phyloP scores from a whole-genome alignment of 2,888 invertebrate genomes.

The Chouioia cunea region DNA sequence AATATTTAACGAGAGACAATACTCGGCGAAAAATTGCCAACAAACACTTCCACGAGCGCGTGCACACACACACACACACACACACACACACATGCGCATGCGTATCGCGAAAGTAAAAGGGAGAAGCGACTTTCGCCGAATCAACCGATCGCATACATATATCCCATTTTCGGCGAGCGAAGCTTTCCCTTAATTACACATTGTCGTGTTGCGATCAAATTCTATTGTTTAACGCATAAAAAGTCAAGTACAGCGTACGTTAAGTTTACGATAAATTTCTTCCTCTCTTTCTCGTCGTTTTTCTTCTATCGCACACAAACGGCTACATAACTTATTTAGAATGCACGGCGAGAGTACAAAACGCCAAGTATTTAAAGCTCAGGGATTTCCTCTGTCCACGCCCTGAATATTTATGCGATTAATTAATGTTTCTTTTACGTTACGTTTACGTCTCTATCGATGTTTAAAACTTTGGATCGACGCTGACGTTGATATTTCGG shows the following conservation, averaged over 20 bases:
- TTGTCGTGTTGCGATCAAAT: too few relatives aligned
- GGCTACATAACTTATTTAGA: conserved; percentile 18
- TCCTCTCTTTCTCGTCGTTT: too few relatives aligned
- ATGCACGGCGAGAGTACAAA: conserved; percentile 12
- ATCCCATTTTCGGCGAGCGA: background rate
- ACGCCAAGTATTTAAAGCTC: conserved; percentile 40
- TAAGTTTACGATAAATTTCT: too few relatives aligned
- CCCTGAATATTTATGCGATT: conserved; percentile 1
- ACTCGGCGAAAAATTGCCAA: too few relatives aligned
- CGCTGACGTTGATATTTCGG: too few relatives aligned
- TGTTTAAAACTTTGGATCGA: too few relatives aligned
- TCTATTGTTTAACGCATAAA: background rate
- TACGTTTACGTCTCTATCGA: background rate
- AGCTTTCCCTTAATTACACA: conserved; percentile 30
- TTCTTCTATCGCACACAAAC: conserved; percentile 43
- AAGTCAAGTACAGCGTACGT: conserved; percentile 10
- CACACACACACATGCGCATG: too few relatives aligned
- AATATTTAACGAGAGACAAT: too few relatives aligned
- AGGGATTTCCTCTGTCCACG: conserved; percentile 21
- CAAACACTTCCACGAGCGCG: too few relatives aligned
- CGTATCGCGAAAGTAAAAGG: background rate
- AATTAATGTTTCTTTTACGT: conserved; percentile 13
- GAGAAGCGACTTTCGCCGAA: conserved; percentile 23
- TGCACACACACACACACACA: too few relatives aligned
- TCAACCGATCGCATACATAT: conserved; percentile 4